A percentile compares a stretch with the other conserved stretches of the same genome.
Evolutionary conservation across 2,113 vertebrate genomes (phyloP).

Genomic region (Thunnus thynnus): DNA sequence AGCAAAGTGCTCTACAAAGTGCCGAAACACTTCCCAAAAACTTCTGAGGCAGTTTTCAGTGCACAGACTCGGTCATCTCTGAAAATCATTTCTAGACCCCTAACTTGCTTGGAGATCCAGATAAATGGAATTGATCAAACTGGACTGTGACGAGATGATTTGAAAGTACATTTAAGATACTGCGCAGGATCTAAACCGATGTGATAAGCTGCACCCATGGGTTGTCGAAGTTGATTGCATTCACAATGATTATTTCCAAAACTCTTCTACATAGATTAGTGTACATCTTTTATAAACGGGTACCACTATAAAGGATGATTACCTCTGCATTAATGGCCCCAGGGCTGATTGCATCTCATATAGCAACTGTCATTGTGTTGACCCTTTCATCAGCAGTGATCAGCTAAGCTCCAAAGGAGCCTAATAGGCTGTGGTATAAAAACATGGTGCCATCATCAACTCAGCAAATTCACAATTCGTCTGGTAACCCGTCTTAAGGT

Average conservation of each 20-base stretch:
- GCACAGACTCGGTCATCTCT: constrained; percentile 27
- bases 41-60: constrained; percentile 30
- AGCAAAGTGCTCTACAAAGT: constrained; percentile 58
- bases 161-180: constrained; percentile 5
- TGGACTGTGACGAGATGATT: background rate
- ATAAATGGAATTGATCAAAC: constrained; percentile 23
- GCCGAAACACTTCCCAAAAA: constrained; percentile 58
- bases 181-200: constrained; percentile 30
- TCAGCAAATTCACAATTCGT: constrained; percentile 79
- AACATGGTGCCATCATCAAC: constrained; percentile 78
- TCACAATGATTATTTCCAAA: constrained; percentile 38
- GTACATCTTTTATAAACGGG: constrained; percentile 66
- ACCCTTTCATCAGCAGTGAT: constrained; percentile 73
- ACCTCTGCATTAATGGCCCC: constrained; percentile 69
- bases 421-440: constrained; percentile 75
- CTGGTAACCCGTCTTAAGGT: constrained; percentile 77
- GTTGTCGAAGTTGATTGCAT: constrained; percentile 38
- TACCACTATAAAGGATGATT: constrained; percentile 71
- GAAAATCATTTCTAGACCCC: constrained; percentile 11
- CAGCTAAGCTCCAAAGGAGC: constrained; percentile 74
- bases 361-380: constrained; percentile 77
- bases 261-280: constrained; percentile 41
- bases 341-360: constrained; percentile 68
- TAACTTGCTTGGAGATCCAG: constrained; percentile 18
- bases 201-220: constrained; percentile 17